Conservation (phyloP, 2,888 invertebrate species). For the Peribatodes rhomboidaria region DNA sequence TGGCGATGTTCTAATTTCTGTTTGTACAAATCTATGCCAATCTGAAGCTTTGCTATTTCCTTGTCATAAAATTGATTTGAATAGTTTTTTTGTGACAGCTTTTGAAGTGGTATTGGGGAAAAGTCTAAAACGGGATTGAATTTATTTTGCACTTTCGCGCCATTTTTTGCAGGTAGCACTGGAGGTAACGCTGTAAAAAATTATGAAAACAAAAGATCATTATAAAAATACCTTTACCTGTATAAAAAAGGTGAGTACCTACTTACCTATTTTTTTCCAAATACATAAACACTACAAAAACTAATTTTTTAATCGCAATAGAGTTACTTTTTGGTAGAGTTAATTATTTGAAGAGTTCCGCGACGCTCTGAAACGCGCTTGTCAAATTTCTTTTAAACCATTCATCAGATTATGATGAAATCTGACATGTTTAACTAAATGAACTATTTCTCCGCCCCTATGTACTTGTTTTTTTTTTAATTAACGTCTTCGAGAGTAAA, state of each 20-base stretch:
- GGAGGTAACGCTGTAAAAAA: not conserved
- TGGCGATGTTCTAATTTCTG: not conserved
- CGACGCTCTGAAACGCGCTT: too few relatives aligned
- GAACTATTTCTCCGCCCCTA: too few relatives aligned
- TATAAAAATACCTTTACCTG: not conserved
- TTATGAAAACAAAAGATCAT: not conserved
- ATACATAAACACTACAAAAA: not conserved
- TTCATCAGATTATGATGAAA: too few relatives aligned
- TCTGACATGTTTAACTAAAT: too few relatives aligned
- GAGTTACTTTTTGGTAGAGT: too few relatives aligned
- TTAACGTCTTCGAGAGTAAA: too few relatives aligned
- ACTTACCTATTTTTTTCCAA: too few relatives aligned
- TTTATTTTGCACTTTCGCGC: not conserved
- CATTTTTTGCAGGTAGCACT: not conserved
- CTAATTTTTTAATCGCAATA: too few relatives aligned
- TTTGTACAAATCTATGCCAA: constrained; percentile 2
- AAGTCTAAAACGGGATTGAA: not conserved
- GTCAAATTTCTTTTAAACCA: too few relatives aligned
- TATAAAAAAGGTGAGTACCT: too few relatives aligned
- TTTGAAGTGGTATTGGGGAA: not conserved
- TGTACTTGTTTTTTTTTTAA: too few relatives aligned
- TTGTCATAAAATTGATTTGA: not conserved
- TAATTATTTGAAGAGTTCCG: too few relatives aligned
- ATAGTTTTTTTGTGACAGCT: not conserved
- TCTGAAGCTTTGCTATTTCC: not conserved